A percentile compares a stretch with the other conserved stretches of the same genome.
These are phyloP conservation scores for Labeo calbasu DNA, from an alignment of 2,797 vertebrate genomes.

Conservation along the genomic window DNA sequence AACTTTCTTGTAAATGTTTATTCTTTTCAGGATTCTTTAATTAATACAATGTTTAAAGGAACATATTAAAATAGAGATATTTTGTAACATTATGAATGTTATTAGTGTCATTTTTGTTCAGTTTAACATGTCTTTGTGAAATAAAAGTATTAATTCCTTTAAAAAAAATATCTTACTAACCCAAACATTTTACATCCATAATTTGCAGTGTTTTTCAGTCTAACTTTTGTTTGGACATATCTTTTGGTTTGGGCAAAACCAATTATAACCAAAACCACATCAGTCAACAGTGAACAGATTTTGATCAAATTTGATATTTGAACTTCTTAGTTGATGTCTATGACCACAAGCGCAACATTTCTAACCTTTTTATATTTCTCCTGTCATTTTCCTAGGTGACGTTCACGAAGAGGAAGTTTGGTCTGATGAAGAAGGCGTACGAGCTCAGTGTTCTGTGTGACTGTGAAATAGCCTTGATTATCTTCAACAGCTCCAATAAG, in stretches of 20 bases:
- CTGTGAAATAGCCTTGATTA: conserved; percentile 91
- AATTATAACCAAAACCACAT: not conserved
- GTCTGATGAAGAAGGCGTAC: conserved; percentile 91
- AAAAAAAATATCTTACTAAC: not conserved
- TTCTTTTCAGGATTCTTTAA: not conserved
- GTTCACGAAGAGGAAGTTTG: conserved; percentile 97
- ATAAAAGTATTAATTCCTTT: not conserved
- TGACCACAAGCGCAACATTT: not conserved
- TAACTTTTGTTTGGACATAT: not conserved
- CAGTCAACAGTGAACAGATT: not conserved
- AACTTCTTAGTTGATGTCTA: not conserved
- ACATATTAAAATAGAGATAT: not conserved
- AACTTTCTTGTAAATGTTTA: not conserved
- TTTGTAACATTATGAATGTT: too few species aligned
- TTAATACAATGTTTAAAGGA: not conserved
- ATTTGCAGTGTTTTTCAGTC: not conserved
- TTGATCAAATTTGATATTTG: not conserved
- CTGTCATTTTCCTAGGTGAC: conserved; percentile 83
- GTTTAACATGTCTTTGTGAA: not conserved
- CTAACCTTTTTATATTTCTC: not conserved
- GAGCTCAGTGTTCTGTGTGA: conserved; percentile 90
- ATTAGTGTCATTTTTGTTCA: too few species aligned
- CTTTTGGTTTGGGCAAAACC: not conserved
- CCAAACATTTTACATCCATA: not conserved
- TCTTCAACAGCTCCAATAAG: conserved; percentile 92